Evolutionary conservation across 2,888 invertebrate species (phyloP), one percentile per base, ranked within the genome.

Genomic region (Hyalella azteca): DNA sequence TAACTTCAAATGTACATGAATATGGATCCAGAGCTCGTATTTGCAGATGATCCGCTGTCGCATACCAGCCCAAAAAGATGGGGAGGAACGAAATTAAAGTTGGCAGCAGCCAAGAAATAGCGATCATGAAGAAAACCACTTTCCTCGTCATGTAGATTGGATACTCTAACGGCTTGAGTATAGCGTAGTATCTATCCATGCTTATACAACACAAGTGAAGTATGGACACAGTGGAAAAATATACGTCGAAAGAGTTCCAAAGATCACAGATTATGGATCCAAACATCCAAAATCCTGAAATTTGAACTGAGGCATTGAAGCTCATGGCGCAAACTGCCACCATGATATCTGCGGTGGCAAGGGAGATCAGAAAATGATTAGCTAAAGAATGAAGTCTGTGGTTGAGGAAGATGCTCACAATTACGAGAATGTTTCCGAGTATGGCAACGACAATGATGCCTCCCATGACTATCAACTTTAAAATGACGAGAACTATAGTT

Each of bases 361-460:
- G 89, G 79, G 95, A 96, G 86, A 97, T 97, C 85, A 97, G 95
- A 91, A 97, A 97, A 88, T 95, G 96, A 89, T 97, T 97, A 78
- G 97, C 97, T 87, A 96, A 93, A 84, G 95, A 94, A 75, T 95
- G 90, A 2, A 95, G 90, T 86, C 93, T 93, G 73, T 94, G 90
- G 89, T 96, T 96, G 60, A 95, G 91, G 92, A 95, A 94, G 84
- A 97, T 96, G 87, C 94, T 94, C 86, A 95, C 94, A 88, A 97
- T 97, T 86, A 97, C 97, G 85, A 97, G 90, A 2, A 95, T 93
- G 90, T 97, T 97, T 80, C 97, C 97, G 81, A 96, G 91, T 32
- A 96, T 92, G 45, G 97, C 96, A 85, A 95, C 93, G 81, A 95
- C 90, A 87, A 97, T 97, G 88, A 97, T 95, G 85, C 92, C 91